Evolutionary conservation across 2,888 invertebrate genomes (phyloP).

Genomic region (Gisinianus flammeolus): DNA sequence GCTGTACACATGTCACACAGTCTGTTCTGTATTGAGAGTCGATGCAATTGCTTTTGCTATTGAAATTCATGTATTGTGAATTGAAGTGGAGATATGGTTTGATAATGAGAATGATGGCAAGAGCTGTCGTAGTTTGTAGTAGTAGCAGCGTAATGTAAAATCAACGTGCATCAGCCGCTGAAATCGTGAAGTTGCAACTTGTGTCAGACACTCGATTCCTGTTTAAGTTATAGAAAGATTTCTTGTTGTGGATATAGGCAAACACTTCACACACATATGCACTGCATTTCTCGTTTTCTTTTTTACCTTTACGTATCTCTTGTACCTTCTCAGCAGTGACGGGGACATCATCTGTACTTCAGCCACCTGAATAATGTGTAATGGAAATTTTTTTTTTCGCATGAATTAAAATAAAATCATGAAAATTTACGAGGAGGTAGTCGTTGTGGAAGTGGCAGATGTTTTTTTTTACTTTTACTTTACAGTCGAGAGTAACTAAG

Average conservation of each 20-base stretch:
- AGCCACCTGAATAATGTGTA: no score
- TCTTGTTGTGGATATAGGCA: not conserved
- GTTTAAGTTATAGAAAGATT: constrained; percentile 7
- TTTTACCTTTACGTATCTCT: not conserved
- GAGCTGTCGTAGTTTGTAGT: not conserved
- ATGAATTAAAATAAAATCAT: constrained; percentile 19
- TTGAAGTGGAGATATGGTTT: not conserved
- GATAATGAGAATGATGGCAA: not conserved
- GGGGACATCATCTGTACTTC: no score
- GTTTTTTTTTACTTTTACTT: constrained; percentile 1
- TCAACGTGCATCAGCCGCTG: constrained; percentile 28
- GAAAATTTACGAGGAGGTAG: constrained; percentile 1
- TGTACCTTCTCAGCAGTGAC: not conserved
- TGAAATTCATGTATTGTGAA: no score
- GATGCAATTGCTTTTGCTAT: not conserved
- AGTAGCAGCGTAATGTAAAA: not conserved
- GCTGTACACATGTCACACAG: not conserved
- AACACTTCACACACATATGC: not conserved
- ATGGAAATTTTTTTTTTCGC: not conserved
- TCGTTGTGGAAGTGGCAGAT: not conserved
- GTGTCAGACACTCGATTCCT: constrained; percentile 16
- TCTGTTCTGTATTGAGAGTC: not conserved
- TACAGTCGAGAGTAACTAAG: not conserved
- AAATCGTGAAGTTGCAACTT: constrained; percentile 28
- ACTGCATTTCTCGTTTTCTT: not conserved